Percentiles rank a stretch among this genome's conserved stretches.
Conservation (phyloP, 2,888 invertebrate genomes). For the Chromoteleia sp. region DNA sequence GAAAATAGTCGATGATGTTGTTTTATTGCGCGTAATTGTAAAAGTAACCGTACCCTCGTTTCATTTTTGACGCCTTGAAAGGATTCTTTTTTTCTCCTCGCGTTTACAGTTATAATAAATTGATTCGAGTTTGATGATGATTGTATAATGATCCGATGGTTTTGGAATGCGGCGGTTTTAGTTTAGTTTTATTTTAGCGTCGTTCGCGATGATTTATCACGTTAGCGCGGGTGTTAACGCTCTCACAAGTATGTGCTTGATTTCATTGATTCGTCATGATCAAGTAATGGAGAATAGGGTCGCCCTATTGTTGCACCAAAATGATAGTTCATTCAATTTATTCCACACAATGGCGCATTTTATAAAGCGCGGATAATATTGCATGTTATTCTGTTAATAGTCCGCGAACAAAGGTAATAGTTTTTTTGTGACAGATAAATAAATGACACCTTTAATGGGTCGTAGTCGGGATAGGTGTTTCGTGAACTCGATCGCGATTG, state of each 20-base stretch:
- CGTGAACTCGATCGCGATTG: neutral
- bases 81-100: neutral
- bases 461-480: conserved; percentile 1
- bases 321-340: conserved; percentile 78
- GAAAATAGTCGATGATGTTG: conserved; percentile 32
- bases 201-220: conserved; percentile 48
- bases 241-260: conserved; percentile 79
- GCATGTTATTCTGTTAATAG: conserved; percentile 42
- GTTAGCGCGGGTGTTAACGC: conserved; percentile 74
- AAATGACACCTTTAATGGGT: conserved; percentile 27
- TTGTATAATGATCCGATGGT: conserved; percentile 32
- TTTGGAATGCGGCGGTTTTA: conserved; percentile 29
- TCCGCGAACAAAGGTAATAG: conserved; percentile 24
- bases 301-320: conserved; percentile 73
- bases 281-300: conserved; percentile 66
- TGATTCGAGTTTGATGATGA: conserved; percentile 48
- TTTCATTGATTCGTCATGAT: conserved; percentile 81
- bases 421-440: conserved; percentile 26
- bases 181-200: conserved; percentile 37
- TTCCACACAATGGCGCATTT: conserved; percentile 68
- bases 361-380: conserved; percentile 38
- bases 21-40: conserved; percentile 30
- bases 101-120: conserved; percentile 51
- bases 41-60: conserved; percentile 2
- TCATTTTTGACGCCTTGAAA: neutral